Evolutionary conservation across 2,113 vertebrate species (phyloP).

Genomic region (Daboia siamensis): DNA sequence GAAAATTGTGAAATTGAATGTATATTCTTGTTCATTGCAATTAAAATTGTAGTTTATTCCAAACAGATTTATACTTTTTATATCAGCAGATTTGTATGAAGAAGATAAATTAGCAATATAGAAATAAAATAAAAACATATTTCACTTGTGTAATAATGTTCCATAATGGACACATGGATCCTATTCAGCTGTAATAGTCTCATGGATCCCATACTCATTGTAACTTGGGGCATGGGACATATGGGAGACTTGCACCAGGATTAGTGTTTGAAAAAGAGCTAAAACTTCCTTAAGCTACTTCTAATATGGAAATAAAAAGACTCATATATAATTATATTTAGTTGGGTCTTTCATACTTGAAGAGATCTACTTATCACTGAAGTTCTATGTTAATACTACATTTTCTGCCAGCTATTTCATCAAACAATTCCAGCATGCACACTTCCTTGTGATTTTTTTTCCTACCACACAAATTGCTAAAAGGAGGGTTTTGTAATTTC

Average conservation of each 20-base stretch:
- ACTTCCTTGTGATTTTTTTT: neutral
- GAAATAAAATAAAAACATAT: neutral
- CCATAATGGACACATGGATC: neutral
- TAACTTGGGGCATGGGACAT: neutral
- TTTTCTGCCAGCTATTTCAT: neutral
- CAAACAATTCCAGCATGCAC: neutral
- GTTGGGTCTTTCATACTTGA: neutral
- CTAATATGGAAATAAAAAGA: neutral
- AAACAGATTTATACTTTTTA: neutral
- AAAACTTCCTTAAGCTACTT: neutral
- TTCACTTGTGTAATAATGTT: neutral
- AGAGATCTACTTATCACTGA: neutral
- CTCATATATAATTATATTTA: neutral
- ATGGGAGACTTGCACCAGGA: neutral
- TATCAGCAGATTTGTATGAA: neutral
- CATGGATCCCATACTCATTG: neutral
- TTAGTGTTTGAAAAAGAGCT: neutral
- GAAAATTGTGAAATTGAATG: neutral
- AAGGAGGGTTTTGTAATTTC: neutral
- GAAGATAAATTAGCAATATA: neutral
- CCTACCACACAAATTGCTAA: neutral
- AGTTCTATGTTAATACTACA: neutral
- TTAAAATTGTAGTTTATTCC: neutral
- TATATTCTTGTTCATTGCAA: neutral
- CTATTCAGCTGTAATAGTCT: neutral